Base-by-base conservation (phyloP, 1,140 invertebrate genomes). In the Palaemon carinicauda region DNA sequence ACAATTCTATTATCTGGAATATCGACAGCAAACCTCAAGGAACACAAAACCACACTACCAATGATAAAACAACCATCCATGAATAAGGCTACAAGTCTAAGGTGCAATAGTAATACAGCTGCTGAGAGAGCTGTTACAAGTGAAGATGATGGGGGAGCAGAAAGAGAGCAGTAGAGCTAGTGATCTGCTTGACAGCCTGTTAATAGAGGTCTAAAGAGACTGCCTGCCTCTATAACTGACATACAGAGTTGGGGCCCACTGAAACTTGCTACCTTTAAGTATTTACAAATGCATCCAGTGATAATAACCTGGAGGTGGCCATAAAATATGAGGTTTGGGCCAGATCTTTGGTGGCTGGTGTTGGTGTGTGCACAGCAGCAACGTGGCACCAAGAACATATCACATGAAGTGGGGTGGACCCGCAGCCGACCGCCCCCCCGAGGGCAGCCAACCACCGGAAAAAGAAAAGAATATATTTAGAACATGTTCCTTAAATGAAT, bases 291-390 rank as follows among this genome's bases (percentile, higher is more conserved):
- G 80, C 89, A 53, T 69, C 87, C 84, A 78, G 53, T 65, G 79
- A 87, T 88, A 87, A 80, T 87, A 92, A 96, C 96, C 96, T 97
- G 93, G 98, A 99, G 60, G 98, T 98, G 88, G 98, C 98, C 95
- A 99, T 96, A 92, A 98, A 98, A 93, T 99, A 99, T 0, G 97
- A 98, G 53, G 97, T 98, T 92, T 99, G 97, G 52, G 97, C 97
- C 89, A 99, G 93, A 92, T 99, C 97, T 93, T 98, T 98, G 90
- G 95, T 96, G 71, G 96, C 97, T 97, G 94, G 88, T 93, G 88
- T 82, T 81, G 71, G 80, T 51, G 85, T 41, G 41, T 12, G 41
- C 41, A 41, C 78, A 73, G 33, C 71, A n/a, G 74, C 75, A 65
- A 79, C 71, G 41, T 41, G 53, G 65, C 54, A 82, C 50, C 50